Base-by-base conservation (phyloP, 2,113 vertebrate species). In the Plectropomus leopardus region DNA sequence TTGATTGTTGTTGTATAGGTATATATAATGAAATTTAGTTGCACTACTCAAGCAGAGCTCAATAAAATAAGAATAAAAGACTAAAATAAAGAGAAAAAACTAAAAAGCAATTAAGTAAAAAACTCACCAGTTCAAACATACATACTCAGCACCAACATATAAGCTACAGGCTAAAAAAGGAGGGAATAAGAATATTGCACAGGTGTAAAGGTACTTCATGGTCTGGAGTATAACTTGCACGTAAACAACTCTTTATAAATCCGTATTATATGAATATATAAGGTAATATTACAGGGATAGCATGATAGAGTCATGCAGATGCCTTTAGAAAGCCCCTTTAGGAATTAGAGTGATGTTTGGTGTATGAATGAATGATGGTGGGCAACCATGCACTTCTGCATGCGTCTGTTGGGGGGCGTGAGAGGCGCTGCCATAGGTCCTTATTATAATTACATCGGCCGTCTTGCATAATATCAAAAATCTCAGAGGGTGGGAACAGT, bases 391-490 rank as follows among this genome's bases (percentile, higher is more conserved):
- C 78, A 87, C 85, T 87, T 84, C 86, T 90, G 26, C 82, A 59
- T 81, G 76, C 75, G 70, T 75, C 82, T 90, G 92, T 83, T 83
- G 89, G 87, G 89, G 86, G 91, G 87, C 83, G 87, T 88, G 92
- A 88, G 89, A 86, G 87, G n/a, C 77, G 80, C 88, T 78, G 82
- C 82, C 71, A 83, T 81, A 80, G 86, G 86, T 90, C 81, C 72
- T 58, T 73, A 86, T 90, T 87, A 80, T 78, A 85, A 90, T 88
- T 82, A 85, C 89, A 90, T 85, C 61, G 83, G 58, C 74, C 82
- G 73, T 76, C 93, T 92, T 92, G 92, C 90, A 92, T 94, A 93
- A 91, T 87, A 88, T 86, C 17, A 87, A 85, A 89, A 85, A 88
- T 85, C 86, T 90, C 72, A 76, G 90, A 92, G 93, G 94, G 93